Conservation (phyloP, 1,140 invertebrate genomes). For the Octopus sinensis region DNA sequence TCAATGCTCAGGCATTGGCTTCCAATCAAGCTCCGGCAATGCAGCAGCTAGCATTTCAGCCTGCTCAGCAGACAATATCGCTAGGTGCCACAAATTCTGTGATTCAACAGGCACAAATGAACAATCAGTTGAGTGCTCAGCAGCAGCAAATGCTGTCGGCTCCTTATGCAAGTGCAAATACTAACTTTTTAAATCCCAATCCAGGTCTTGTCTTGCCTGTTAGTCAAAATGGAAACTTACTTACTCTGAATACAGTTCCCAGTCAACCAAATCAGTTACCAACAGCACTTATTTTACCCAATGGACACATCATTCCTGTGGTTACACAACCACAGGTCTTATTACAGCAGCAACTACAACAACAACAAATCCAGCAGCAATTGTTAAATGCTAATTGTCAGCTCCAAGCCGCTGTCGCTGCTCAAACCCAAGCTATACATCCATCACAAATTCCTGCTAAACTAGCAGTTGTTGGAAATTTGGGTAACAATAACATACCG, state of each 20-base stretch:
- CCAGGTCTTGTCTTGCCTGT: slow-evolving; percentile 31
- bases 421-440: neutral
- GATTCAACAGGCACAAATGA: neutral
- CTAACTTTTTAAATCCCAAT: neutral
- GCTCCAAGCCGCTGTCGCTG: neutral
- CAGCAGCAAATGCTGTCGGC: slow-evolving; percentile 18
- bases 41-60: neutral
- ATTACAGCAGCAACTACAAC: slow-evolving; percentile 20
- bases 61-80: neutral
- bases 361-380: slow-evolving; percentile 10
- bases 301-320: slow-evolving; percentile 58
- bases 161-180: neutral
- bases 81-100: neutral
- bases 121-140: neutral
- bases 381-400: slow-evolving; percentile 2
- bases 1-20: neutral
- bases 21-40: neutral
- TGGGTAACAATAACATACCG: neutral
- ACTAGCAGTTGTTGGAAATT: neutral
- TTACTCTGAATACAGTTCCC: slow-evolving; percentile 40
- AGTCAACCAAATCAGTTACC: slow-evolving; percentile 48
- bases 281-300: slow-evolving; percentile 55
- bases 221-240: slow-evolving; percentile 34
- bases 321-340: slow-evolving; percentile 54
- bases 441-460: slow-evolving; percentile 6